A percentile compares a stretch with the other conserved stretches of the same genome.
Conservation (phyloP, 1,140 invertebrate genomes). For the Caenorhabditis brenneri region DNA sequence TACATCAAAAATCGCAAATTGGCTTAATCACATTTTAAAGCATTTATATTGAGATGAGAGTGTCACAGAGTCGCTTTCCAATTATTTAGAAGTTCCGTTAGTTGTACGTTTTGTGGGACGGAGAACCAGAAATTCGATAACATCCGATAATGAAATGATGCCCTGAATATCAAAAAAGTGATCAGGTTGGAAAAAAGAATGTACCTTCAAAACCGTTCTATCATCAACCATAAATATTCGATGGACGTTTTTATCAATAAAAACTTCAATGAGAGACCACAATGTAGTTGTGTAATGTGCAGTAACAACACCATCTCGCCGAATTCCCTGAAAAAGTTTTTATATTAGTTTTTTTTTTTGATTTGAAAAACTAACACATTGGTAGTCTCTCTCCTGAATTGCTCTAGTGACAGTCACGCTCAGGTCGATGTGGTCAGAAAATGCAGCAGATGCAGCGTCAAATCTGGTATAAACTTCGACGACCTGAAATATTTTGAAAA, state of each 20-base stretch:
- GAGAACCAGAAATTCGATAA: constrained; percentile 33
- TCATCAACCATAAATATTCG: constrained; percentile 13
- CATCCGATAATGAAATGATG: constrained; percentile 33
- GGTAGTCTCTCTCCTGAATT: constrained; percentile 4
- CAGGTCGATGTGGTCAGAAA: constrained; percentile 2
- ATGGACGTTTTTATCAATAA: constrained; percentile 40
- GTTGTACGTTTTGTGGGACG: not conserved
- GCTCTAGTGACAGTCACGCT: not conserved
- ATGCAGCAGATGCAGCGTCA: constrained; percentile 26
- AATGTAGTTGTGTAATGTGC: not conserved
- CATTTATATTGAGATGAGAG: not conserved
- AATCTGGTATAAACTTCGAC: constrained; percentile 38
- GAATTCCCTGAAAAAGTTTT: not conserved
- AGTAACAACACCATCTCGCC: constrained; percentile 26
- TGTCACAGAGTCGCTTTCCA: constrained; percentile 17
- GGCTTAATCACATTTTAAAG: not conserved
- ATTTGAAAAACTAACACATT: not conserved
- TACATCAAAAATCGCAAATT: not conserved
- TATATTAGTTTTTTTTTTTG: no score
- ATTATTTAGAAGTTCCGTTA: not conserved
- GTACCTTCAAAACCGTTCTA: not conserved
- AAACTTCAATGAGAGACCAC: constrained; percentile 37
- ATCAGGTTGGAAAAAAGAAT: not conserved
- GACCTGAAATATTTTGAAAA: not conserved
- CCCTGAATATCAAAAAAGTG: no score